phyloP scores from a whole-genome alignment of 2,888 invertebrate genomes.

The Trichopoda pennipes region DNA sequence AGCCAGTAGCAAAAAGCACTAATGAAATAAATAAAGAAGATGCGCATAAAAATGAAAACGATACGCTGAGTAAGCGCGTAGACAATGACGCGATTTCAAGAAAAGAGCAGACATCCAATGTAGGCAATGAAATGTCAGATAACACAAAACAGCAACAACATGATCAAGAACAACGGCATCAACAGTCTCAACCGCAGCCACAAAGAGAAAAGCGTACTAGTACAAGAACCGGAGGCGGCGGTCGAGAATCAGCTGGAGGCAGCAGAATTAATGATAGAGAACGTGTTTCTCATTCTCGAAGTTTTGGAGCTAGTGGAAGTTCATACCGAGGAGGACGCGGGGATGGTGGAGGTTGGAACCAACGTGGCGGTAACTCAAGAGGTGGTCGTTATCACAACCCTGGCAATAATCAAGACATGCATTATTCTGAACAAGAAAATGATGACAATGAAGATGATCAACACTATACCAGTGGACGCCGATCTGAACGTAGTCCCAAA shows the following conservation, averaged over 20 bases:
- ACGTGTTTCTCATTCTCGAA: conserved; percentile 75
- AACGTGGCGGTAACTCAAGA: conserved; percentile 80
- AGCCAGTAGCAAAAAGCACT: conserved; percentile 19
- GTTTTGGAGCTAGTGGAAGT: conserved; percentile 79
- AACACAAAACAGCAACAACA: conserved; percentile 46
- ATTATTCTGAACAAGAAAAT: conserved; percentile 83
- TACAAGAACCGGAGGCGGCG: conserved; percentile 78
- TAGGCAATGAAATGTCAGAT: conserved; percentile 51
- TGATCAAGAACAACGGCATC: conserved; percentile 44
- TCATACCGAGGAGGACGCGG: conserved; percentile 82
- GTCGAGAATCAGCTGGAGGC: conserved; percentile 74
- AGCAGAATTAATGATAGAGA: conserved; percentile 68
- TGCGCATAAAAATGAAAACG: conserved; percentile 67
- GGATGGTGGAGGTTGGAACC: conserved; percentile 77
- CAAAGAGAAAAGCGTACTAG: conserved; percentile 75
- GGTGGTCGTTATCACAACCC: conserved; percentile 70
- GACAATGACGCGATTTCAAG: conserved; percentile 50
- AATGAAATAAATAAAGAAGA: conserved; percentile 40
- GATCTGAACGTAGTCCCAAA: conserved; percentile 82
- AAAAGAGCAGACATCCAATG: conserved; percentile 58
- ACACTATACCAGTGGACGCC: conserved; percentile 83
- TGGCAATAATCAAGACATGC: conserved; percentile 74
- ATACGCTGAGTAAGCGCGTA: conserved; percentile 31
- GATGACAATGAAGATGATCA: conserved; percentile 88
- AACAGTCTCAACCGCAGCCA: conserved; percentile 66